A percentile compares a stretch with the other conserved stretches of the same genome.
These are phyloP conservation scores for Hystrix cristata DNA, from an alignment of 2,113 vertebrate species.

Conservation along the genomic window DNA sequence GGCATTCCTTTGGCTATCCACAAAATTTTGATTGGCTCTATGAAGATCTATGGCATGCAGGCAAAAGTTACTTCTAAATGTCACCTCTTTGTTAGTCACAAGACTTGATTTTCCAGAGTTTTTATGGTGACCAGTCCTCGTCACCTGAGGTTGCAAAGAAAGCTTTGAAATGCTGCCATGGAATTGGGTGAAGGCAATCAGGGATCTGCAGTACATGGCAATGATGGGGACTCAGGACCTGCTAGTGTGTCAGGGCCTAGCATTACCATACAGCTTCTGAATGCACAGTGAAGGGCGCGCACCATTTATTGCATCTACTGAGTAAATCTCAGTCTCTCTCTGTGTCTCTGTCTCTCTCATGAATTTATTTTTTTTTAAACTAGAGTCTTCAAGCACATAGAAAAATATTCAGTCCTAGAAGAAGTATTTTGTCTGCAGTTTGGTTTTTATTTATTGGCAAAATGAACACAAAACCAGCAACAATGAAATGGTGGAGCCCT, in stretches of 20 bases:
- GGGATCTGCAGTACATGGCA: neutral
- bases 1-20: neutral
- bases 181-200: too few species aligned
- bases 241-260: neutral
- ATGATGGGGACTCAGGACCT: neutral
- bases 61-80: neutral
- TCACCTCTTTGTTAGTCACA: neutral
- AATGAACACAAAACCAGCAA: conserved; percentile 38
- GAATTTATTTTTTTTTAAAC: conserved; percentile 41
- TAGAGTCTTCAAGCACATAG: neutral
- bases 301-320: neutral
- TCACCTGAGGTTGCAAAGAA: neutral
- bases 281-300: neutral
- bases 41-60: neutral
- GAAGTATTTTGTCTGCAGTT: conserved; percentile 51
- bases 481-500: conserved; percentile 47
- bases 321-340: neutral
- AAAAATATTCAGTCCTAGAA: conserved; percentile 20
- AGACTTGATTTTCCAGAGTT: neutral
- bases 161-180: neutral
- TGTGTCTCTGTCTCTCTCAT: neutral
- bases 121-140: neutral
- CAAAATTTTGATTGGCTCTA: neutral
- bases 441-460: conserved; percentile 67
- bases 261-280: neutral